Evolutionary conservation across 2,888 invertebrate species (phyloP).

Genomic region (Phengaris arion): DNA sequence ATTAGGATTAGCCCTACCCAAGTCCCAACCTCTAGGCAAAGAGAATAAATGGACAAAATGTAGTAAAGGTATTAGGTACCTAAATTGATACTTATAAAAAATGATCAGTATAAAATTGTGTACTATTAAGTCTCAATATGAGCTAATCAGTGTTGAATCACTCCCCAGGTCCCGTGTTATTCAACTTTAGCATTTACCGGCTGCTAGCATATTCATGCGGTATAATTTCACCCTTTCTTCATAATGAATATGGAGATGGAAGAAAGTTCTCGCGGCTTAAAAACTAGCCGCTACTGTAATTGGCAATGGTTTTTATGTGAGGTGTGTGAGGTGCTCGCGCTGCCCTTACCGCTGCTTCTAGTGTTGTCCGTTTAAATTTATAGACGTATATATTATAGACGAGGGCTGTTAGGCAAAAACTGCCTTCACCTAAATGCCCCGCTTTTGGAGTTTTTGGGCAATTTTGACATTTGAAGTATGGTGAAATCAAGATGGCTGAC

Average conservation of each 20-base stretch:
- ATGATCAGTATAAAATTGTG: not conserved
- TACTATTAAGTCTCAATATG: not conserved
- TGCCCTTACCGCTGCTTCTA: not conserved
- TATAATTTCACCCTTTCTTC: conserved; percentile 77
- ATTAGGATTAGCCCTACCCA: not conserved
- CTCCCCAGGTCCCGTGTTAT: conserved; percentile 53
- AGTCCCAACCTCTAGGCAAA: not conserved
- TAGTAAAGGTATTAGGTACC: no score
- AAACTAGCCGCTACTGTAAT: conserved; percentile 71
- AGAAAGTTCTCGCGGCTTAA: conserved; percentile 75
- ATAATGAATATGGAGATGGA: conserved; percentile 72
- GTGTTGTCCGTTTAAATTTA: not conserved
- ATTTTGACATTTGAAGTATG: no score
- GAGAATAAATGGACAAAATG: not conserved
- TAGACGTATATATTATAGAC: no score
- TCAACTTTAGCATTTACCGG: conserved; percentile 75
- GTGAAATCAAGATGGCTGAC: no score
- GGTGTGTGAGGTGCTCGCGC: conserved; percentile 34
- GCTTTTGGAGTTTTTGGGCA: no score
- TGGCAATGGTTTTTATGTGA: conserved; percentile 60
- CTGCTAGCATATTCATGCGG: conserved; percentile 69
- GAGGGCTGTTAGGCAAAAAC: no score
- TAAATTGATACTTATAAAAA: not conserved
- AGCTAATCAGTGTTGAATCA: conserved; percentile 4
- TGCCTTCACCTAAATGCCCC: no score